Evolutionary conservation across 2,797 vertebrate genomes (phyloP).

Genomic region (Intellagama lesueurii): DNA sequence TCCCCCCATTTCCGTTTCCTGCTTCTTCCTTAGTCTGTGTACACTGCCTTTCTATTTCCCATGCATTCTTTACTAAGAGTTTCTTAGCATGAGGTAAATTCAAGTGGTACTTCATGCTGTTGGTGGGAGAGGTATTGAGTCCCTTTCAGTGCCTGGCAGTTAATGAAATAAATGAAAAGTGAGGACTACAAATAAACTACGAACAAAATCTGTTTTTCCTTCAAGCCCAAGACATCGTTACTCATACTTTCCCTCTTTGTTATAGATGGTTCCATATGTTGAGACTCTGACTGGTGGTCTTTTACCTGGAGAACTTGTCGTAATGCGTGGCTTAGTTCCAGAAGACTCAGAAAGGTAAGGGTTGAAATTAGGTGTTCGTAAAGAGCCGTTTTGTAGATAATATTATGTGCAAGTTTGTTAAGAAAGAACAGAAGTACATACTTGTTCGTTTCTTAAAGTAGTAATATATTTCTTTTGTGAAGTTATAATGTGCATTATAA

Average conservation of each 20-base stretch:
- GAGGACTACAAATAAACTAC: neutral
- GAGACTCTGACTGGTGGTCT: constrained; percentile 87
- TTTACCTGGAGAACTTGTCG: constrained; percentile 84
- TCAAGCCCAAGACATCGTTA: neutral
- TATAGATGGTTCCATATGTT: constrained; percentile 84
- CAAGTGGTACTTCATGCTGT: neutral
- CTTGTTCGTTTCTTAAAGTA: neutral
- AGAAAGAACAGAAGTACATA: neutral
- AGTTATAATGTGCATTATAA: neutral
- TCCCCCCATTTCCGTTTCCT: neutral
- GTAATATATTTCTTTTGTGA: neutral
- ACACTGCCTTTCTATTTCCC: neutral
- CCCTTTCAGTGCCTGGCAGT: neutral
- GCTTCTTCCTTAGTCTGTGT: neutral
- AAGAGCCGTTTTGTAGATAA: neutral
- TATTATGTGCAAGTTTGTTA: neutral
- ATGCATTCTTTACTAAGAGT: neutral
- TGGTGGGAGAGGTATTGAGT: neutral
- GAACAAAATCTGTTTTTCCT: neutral
- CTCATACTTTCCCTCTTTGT: neutral
- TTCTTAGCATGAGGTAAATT: neutral
- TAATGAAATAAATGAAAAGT: neutral
- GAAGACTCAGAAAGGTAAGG: constrained; percentile 85
- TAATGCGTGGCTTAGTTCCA: constrained; percentile 85
- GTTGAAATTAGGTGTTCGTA: neutral